Evolutionary conservation across 2,888 invertebrate genomes (phyloP), one percentile per base, ranked within the genome.

Genomic region (Tanypteryx hageni): DNA sequence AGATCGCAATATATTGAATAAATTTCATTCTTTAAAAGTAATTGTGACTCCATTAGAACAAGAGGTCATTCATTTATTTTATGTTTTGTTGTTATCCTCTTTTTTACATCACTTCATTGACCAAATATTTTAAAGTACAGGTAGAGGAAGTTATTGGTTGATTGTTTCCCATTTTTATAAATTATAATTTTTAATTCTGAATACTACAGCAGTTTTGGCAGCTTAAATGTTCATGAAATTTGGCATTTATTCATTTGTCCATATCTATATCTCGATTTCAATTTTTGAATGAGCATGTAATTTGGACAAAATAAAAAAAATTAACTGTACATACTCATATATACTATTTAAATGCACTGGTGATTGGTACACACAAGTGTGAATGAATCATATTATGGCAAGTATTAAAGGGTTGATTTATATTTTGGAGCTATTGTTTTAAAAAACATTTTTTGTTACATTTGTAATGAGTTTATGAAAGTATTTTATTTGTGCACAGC

Each of bases 351-450:
- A 31, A 64, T 89, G 61, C 14, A 31, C 64, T 89, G 89, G 68
- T 83, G 83, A 57, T 83, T 83, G 89, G 89, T 64, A 31, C 18
- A 27, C 10, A 64, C 11, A 44, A 57, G 83, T 83, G 89, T 64
- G 27, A 89, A 89, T 64, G 89, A 44, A n/a, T 64, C 64, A 64
- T 16, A 89, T 57, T 89, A n/a, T 31, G 89, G 44, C 18, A 86
- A 89, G 64, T 64, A 64, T 89, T 89, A 27, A 64, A 64, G 57
- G 31, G 57, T 83, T 83, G 56, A 89, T n/a, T 59, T 68, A 61
- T 89, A n/a, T 89, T 89, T 89, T 89, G 64, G 44, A 89, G 64
- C 18, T 89, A 68, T 89, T 89, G 64, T 68, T 89, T 58, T 89
- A 9, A 16, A 89, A 64, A 44, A 56, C 11, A n/a, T 57, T 83